Percentiles rank a stretch among this genome's conserved stretches.
Evolutionary conservation across 2,888 invertebrate genomes (phyloP).

Genomic region (Idaea aversata): DNA sequence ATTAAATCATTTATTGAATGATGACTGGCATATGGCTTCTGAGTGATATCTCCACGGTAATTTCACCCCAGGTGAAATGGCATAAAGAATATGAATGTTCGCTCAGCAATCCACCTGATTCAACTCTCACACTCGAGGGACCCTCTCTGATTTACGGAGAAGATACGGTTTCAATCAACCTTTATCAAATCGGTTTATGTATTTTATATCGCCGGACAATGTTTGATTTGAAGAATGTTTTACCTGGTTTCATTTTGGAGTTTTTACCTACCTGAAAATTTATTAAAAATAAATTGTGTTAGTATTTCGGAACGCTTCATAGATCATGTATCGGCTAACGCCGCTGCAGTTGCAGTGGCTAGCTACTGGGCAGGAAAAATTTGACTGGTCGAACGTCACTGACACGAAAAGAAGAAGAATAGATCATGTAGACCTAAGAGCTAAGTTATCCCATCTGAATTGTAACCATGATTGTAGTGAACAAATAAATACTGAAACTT

Average conservation of each 20-base stretch:
- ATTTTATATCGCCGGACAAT: slow-evolving; percentile 10
- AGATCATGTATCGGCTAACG: too few species aligned
- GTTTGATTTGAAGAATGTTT: background rate
- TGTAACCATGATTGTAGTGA: too few species aligned
- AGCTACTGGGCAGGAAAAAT: too few species aligned
- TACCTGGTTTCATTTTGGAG: background rate
- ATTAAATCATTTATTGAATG: too few species aligned
- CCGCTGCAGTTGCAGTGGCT: too few species aligned
- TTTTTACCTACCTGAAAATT: background rate
- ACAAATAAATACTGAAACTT: too few species aligned
- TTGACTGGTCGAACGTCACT: too few species aligned
- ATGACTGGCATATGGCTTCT: too few species aligned
- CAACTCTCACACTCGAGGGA: background rate
- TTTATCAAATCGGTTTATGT: slow-evolving; percentile 21
- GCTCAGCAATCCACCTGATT: background rate
- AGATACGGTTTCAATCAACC: slow-evolving; percentile 27
- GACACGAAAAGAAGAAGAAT: too few species aligned
- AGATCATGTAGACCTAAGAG: too few species aligned
- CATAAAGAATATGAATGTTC: background rate
- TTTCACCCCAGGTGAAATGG: background rate
- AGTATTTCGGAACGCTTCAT: background rate
- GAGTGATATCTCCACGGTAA: too few species aligned
- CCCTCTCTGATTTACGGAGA: slow-evolving; percentile 26
- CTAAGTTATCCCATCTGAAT: too few species aligned
- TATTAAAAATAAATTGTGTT: background rate